phyloP scores from a whole-genome alignment of 1,140 invertebrate species.

The Yoshiicerus persimilis region DNA sequence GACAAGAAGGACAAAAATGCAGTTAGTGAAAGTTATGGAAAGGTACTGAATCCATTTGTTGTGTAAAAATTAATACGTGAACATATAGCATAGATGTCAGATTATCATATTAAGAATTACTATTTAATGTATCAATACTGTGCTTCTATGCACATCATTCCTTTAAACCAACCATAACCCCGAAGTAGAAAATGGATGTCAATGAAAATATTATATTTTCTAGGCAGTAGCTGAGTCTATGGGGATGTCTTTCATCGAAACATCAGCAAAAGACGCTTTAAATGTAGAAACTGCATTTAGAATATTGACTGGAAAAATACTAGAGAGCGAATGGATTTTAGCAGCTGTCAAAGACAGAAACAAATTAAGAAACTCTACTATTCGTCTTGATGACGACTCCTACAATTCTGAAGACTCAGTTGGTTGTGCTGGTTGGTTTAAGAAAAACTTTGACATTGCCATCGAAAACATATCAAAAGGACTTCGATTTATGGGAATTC shows the following conservation, averaged over 20 bases:
- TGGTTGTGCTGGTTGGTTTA: background rate
- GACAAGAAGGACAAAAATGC: constrained; percentile 52
- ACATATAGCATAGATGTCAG: no score
- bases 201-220: background rate
- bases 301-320: constrained; percentile 65
- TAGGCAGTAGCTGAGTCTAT: constrained; percentile 73
- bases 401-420: background rate
- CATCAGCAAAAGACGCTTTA: constrained; percentile 79
- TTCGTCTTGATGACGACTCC: background rate
- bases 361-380: background rate
- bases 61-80: no score
- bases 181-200: no score
- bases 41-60: constrained; percentile 55
- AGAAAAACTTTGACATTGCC: background rate
- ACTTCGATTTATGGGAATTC: background rate
- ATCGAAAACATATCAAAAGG: background rate
- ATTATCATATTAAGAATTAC: no score
- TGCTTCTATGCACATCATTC: no score
- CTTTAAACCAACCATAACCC: no score
- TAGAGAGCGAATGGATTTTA: constrained; percentile 43
- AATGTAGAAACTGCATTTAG: constrained; percentile 67
- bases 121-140: no score
- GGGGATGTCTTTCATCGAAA: constrained; percentile 83
- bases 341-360: constrained; percentile 22
- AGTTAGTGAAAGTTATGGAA: constrained; percentile 50